These are phyloP conservation scores for Chrysodeixis includens DNA, from an alignment of 2,888 invertebrate genomes.

Conservation along the genomic window DNA sequence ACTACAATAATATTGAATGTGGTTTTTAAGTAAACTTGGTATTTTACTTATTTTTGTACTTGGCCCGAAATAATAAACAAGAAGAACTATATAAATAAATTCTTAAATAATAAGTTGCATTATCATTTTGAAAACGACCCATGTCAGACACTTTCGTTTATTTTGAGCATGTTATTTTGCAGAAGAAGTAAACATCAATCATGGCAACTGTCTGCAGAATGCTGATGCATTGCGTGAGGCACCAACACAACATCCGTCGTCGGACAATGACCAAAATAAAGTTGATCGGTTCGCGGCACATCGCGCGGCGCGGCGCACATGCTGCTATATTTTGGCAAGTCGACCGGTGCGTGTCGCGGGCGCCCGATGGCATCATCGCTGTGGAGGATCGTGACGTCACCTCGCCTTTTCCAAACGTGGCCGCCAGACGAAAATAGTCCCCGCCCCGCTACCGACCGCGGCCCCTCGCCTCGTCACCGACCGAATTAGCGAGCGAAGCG, in stretches of 20 bases:
- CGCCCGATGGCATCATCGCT: slow-evolving; percentile 88
- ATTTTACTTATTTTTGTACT: too few relatives aligned
- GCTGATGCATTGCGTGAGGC: slow-evolving; percentile 51
- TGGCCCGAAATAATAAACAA: too few relatives aligned
- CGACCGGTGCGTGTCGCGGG: slow-evolving; percentile 84
- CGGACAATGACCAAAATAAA: slow-evolving; percentile 86
- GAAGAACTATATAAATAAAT: background rate
- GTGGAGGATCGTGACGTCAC: slow-evolving; percentile 87
- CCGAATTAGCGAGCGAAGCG: slow-evolving; percentile 81
- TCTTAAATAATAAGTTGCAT: background rate
- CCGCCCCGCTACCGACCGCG: slow-evolving; percentile 80
- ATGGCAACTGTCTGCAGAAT: slow-evolving; percentile 47
- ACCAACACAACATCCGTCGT: slow-evolving; percentile 65
- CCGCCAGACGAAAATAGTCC: slow-evolving; percentile 89
- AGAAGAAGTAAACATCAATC: slow-evolving; percentile 40
- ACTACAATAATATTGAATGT: too few relatives aligned
- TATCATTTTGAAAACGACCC: background rate
- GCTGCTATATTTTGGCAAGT: slow-evolving; percentile 87
- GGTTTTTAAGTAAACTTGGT: too few relatives aligned
- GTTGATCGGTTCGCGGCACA: slow-evolving; percentile 78
- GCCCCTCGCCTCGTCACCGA: slow-evolving; percentile 85
- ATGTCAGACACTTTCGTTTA: slow-evolving; percentile 20
- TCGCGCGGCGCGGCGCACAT: slow-evolving; percentile 76
- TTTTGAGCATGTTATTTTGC: slow-evolving; percentile 11
- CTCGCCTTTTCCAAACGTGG: slow-evolving; percentile 89